These are phyloP conservation scores for Mormyrops attenuatus DNA, from an alignment of 2,797 vertebrate genomes.

Conservation along the genomic window DNA sequence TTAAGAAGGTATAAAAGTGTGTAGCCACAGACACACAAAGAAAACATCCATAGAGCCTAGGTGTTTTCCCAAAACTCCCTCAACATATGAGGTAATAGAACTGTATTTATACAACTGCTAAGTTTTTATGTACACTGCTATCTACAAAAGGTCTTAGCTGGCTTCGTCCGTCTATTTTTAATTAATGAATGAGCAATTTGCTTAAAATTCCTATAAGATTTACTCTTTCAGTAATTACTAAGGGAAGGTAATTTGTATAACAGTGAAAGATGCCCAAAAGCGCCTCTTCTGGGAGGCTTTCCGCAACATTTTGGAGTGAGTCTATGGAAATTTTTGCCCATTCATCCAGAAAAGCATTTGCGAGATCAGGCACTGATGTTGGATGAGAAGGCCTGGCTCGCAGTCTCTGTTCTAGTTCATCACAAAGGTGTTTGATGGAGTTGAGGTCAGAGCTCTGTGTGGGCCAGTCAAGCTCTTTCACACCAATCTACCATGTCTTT, in stretches of 20 bases:
- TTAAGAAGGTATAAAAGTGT: not conserved
- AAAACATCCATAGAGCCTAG: too few species aligned
- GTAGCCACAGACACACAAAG: not conserved
- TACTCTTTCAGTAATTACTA: not conserved
- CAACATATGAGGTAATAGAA: not conserved
- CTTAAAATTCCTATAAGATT: not conserved
- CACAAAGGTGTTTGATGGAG: too few species aligned
- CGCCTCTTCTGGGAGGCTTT: not conserved
- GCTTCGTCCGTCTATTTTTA: not conserved
- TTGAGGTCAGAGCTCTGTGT: too few species aligned
- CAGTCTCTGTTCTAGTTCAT: too few species aligned
- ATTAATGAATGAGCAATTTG: not conserved
- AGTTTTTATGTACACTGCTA: not conserved
- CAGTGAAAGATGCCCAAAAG: not conserved
- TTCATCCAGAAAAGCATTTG: too few species aligned
- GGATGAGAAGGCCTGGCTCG: too few species aligned
- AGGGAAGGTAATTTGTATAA: not conserved
- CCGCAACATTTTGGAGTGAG: not conserved
- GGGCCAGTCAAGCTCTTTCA: too few species aligned
- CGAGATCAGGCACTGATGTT: too few species aligned
- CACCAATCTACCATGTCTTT: too few species aligned
- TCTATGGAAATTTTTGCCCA: too few species aligned
- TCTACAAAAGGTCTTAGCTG: not conserved
- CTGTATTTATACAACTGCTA: not conserved
- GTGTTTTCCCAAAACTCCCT: not conserved